Conservation (phyloP, 2,797 vertebrate genomes). For the Chelmon rostratus region DNA sequence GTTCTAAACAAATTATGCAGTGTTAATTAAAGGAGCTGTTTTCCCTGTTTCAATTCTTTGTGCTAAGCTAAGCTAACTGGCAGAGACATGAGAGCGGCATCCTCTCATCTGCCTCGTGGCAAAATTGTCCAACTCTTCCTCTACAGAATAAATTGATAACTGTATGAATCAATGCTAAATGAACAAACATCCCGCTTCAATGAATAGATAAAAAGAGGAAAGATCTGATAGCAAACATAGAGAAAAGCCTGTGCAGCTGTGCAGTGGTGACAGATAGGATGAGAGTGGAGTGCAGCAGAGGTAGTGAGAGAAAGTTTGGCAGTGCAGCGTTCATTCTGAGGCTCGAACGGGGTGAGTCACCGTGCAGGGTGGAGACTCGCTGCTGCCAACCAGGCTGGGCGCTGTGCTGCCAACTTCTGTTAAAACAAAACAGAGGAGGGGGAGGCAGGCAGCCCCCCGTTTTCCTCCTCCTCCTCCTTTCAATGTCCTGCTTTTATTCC, state of each 20-base stretch:
- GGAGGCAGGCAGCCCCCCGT: constrained; percentile 13
- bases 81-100: not conserved
- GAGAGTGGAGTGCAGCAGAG: constrained; percentile 3
- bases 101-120: no score
- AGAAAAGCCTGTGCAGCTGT: not conserved
- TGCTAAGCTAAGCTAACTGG: not conserved
- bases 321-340: constrained; percentile 20
- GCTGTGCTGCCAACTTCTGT: constrained; percentile 56
- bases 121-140: no score
- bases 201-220: not conserved
- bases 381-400: constrained; percentile 43
- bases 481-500: constrained; percentile 41
- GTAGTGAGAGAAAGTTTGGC: constrained; percentile 46
- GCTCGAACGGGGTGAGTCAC: constrained; percentile 33
- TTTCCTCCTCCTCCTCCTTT: constrained; percentile 16
- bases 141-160: not conserved
- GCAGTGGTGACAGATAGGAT: not conserved
- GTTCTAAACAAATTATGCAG: not conserved
- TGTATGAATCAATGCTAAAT: not conserved
- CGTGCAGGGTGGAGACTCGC: constrained; percentile 56
- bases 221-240: not conserved
- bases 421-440: constrained; percentile 60
- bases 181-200: not conserved
- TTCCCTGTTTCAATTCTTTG: not conserved
- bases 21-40: not conserved